Evolutionary conservation across 64 coral and sea anemone genomes (phyloP), one percentile per base, ranked within the genome.

Genomic region (Montipora efflorescens): DNA sequence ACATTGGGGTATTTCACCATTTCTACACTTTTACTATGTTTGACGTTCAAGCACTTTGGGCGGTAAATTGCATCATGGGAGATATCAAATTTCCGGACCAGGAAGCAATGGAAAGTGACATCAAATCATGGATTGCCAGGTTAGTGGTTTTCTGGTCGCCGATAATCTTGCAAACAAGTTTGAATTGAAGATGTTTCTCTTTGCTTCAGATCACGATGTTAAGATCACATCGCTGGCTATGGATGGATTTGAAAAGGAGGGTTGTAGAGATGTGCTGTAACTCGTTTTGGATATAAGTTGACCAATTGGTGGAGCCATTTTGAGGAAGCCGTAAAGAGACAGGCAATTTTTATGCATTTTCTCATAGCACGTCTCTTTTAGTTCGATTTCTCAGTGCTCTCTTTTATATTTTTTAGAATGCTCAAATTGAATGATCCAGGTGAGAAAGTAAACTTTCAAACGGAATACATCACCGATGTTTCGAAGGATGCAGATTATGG

Each of bases 11-110:
- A 67, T 14, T 73, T 22, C 48, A 92, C 18, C 80, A 92, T 68
- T 84, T 76, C 70, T 92, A 92, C n/a, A 85, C 72, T 0, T 92
- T 84, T 28, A 85, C 90, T 44, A 76, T 84, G 69, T 92, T 92
- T 77, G 90, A 92, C 58, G 80, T 45, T 7, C 90, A 92, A 86
- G 90, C 90, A 15, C 76, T 66, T 16, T 92, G 90, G 90, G 58
- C 28, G 15, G 71, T 67, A 1, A 92, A 77, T 0, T 92, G 57
- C 52, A 78, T 92, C 81, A 92, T 57, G 22, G 90, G 90, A 19
- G 90, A 92, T n/a, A 55, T 84, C 4, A n/a, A 49, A 25, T 72
- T 92, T 9, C 90, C 90, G 7, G 75, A 81, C 21, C 47, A 85
- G 14, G 50, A 74, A 53, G 22, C 48, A 13, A 92, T 92, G 81